Base-by-base conservation (phyloP, 2,113 vertebrate species). In the Odontophorus gujanensis region DNA sequence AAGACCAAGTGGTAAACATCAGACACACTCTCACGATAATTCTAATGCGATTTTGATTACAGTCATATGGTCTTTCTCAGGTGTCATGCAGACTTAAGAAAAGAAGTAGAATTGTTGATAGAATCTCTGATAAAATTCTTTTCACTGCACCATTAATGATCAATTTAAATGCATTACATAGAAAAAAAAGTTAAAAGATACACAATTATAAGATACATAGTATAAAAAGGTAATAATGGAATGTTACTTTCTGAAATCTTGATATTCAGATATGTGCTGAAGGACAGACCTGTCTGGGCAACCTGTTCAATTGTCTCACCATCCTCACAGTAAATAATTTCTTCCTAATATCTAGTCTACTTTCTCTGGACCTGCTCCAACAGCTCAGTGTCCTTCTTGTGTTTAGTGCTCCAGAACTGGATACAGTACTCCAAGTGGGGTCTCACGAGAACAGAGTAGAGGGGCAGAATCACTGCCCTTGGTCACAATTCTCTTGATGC, bases 141-240 rank as follows among this genome's bases (percentile, higher is more conserved):
- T 55, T 84, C 18, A 68, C 16, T 69, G 17, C 28, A 61, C 47
- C 84, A 61, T 74, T 77, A 94, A 75, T n/a, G 58, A 83, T 89
- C 36, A 69, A 63, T 92, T 92, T 87, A 82, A 94, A 85, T 76
- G 55, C 50, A 50, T 77, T 94, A 77, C 48, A 81, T 65, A 47
- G 68, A 55, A 50, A 85, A 88, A 88, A 71, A 81, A 51, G 2
- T 78, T 79, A 34, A 32, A 86, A 80, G 18, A 12, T 61, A n/a
- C 38, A 51, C 87, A 19, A 85, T 76, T 85, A 75, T 42, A 26
- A 34, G 19, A 85, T 89, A 72, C n/a, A 36, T 75, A 26, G 36
- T 51, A 81, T 65, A 47, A 22, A 77, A n/a, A 48, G 4, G 55
- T 59, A 76, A 62, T 68, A 72, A 53, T 42, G 24, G 30, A 85